A percentile compares a stretch with the other conserved stretches of the same genome.
phyloP scores from a whole-genome alignment of 1,140 invertebrate genomes.

The Aphaenogaster ashmeadi region DNA sequence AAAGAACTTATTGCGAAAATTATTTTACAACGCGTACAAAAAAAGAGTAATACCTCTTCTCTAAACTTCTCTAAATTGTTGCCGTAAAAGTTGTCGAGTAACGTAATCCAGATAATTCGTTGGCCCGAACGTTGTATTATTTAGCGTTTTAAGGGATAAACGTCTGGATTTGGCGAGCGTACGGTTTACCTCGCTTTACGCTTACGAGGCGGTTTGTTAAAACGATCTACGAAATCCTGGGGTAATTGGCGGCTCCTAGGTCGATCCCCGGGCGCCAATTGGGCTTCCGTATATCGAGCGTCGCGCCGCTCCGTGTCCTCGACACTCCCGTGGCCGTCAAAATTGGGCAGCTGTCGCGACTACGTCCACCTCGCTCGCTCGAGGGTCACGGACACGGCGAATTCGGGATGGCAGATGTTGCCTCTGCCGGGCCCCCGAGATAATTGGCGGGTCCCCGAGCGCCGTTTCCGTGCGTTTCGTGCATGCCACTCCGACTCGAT shows the following conservation, averaged over 20 bases:
- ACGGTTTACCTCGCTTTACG: not conserved
- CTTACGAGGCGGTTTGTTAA: conserved; percentile 29
- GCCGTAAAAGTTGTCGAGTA: not conserved
- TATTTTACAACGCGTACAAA: not conserved
- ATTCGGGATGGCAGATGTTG: conserved; percentile 63
- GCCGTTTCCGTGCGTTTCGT: conserved; percentile 30
- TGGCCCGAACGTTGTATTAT: conserved; percentile 12
- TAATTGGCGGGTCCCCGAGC: conserved; percentile 49
- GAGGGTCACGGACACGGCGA: conserved; percentile 64
- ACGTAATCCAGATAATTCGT: not conserved
- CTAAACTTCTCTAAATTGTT: not conserved
- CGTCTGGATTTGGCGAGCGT: not conserved
- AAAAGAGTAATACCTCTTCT: too few species aligned
- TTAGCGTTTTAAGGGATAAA: conserved; percentile 13
- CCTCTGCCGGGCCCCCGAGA: conserved; percentile 11
- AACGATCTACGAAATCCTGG: conserved; percentile 42
- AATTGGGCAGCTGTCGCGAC: conserved; percentile 65
- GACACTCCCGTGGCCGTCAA: conserved; percentile 44
- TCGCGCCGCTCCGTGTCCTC: conserved; percentile 32
- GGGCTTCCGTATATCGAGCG: conserved; percentile 60
- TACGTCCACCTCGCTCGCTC: conserved; percentile 19
- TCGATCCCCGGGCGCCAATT: conserved; percentile 28
- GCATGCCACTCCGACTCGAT: conserved; percentile 46
- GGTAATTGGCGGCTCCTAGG: conserved; percentile 29
- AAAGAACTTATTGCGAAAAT: not conserved